Percentiles rank a stretch among this genome's conserved stretches.
These are phyloP conservation scores for Sinhomidia bicolor DNA, from an alignment of 2,888 invertebrate species.

Conservation along the genomic window DNA sequence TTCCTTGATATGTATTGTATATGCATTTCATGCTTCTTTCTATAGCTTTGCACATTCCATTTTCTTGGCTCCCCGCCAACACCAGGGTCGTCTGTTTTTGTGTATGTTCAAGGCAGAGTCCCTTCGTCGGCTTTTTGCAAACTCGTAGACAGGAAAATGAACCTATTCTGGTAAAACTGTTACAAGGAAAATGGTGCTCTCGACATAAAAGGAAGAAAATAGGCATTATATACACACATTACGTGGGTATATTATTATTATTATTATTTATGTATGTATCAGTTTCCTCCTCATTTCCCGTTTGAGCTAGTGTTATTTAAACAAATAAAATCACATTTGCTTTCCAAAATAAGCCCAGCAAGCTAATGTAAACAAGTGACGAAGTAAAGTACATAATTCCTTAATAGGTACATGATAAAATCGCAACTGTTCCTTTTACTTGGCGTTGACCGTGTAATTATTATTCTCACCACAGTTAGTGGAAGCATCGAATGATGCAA, in stretches of 20 bases:
- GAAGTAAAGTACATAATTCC: too few species aligned
- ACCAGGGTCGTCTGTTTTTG: conserved; percentile 30
- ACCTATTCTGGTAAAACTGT: too few species aligned
- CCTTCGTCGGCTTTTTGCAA: not conserved
- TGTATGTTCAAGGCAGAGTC: conserved; percentile 18
- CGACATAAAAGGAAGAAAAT: not conserved
- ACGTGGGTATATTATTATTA: conserved; percentile 3
- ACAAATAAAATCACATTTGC: not conserved
- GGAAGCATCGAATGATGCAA: too few species aligned
- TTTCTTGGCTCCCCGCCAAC: conserved; percentile 60
- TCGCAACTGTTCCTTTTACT: too few species aligned
- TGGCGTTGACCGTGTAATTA: too few species aligned
- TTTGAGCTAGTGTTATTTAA: not conserved
- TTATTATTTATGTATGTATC: not conserved
- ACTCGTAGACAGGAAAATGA: not conserved
- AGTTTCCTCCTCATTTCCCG: not conserved
- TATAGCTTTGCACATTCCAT: conserved; percentile 18
- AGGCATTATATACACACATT: too few species aligned
- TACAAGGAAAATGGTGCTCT: not conserved
- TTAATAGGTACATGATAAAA: not conserved
- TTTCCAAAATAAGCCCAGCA: not conserved
- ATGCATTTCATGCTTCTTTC: conserved; percentile 27
- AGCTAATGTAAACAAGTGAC: too few species aligned
- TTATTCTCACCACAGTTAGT: too few species aligned
- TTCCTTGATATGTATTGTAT: conserved; percentile 43